These are phyloP conservation scores for Crocuta crocuta DNA, from an alignment of 2,113 vertebrate species.

Conservation along the genomic window DNA sequence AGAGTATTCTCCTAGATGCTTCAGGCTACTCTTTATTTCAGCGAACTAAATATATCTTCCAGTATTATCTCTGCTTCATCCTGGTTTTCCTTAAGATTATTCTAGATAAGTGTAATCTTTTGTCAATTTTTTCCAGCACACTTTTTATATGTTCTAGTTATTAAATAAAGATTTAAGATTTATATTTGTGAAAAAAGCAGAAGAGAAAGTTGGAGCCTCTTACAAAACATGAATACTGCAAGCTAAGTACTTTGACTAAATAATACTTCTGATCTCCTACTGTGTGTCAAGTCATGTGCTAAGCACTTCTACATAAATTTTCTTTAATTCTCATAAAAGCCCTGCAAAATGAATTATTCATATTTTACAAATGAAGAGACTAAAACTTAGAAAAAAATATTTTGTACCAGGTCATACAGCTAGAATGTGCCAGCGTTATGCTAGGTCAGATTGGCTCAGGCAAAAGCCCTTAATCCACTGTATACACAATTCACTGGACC, in stretches of 20 bases:
- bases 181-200: not conserved
- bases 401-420: not conserved
- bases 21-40: not conserved
- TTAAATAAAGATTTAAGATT: not conserved
- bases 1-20: not conserved
- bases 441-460: not conserved
- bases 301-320: not conserved
- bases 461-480: not conserved
- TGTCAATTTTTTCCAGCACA: not conserved
- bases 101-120: not conserved
- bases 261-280: not conserved
- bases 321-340: not conserved
- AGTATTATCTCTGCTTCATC: not conserved
- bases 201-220: not conserved
- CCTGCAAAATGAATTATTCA: not conserved
- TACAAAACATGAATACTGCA: not conserved
- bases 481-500: not conserved
- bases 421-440: not conserved
- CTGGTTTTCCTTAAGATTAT: not conserved
- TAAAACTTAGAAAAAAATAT: not conserved
- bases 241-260: not conserved
- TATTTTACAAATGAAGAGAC: conserved; percentile 21
- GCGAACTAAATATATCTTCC: not conserved
- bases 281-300: not conserved
- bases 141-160: not conserved